Evolutionary conservation across 53 echinoderm and acorn worm genomes (phyloP).

Genomic region (Antedon mediterranea): DNA sequence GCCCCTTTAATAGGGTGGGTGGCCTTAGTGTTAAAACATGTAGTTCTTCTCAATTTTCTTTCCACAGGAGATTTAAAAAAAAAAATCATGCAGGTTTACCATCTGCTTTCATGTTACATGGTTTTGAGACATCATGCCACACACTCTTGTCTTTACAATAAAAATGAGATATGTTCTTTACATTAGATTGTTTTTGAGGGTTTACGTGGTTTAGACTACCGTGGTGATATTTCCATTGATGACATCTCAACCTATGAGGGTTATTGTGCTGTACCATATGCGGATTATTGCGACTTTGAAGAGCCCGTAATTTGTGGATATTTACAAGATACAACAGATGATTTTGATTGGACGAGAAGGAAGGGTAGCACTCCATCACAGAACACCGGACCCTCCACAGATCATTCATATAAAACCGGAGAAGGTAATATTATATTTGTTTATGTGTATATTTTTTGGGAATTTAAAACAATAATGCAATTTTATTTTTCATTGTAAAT

Average conservation of each 20-base stretch:
- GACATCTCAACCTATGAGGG: slow-evolving; percentile 46
- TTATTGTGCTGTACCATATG: slow-evolving; percentile 14
- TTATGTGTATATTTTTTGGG: background rate
- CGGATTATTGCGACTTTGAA: slow-evolving; percentile 35
- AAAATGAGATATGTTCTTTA: no score
- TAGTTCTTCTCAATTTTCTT: no score
- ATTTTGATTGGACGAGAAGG: slow-evolving; percentile 41
- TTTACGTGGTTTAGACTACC: slow-evolving; percentile 45
- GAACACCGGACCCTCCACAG: background rate
- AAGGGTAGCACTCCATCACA: slow-evolving; percentile 20
- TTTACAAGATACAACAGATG: slow-evolving; percentile 33
- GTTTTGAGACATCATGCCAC: no score
- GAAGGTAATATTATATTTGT: background rate
- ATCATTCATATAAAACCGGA: background rate
- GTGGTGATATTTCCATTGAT: slow-evolving; percentile 64
- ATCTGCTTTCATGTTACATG: no score
- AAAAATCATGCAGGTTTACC: no score
- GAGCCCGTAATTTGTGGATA: slow-evolving; percentile 30
- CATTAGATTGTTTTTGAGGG: slow-evolving; percentile 59
- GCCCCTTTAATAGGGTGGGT: no score
- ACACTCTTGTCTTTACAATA: no score
- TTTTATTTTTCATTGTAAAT: no score
- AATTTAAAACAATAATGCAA: no score
- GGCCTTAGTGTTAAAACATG: no score
- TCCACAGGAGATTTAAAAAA: no score